Base-by-base conservation (phyloP, 1,140 invertebrate species). In the Delia radicum region DNA sequence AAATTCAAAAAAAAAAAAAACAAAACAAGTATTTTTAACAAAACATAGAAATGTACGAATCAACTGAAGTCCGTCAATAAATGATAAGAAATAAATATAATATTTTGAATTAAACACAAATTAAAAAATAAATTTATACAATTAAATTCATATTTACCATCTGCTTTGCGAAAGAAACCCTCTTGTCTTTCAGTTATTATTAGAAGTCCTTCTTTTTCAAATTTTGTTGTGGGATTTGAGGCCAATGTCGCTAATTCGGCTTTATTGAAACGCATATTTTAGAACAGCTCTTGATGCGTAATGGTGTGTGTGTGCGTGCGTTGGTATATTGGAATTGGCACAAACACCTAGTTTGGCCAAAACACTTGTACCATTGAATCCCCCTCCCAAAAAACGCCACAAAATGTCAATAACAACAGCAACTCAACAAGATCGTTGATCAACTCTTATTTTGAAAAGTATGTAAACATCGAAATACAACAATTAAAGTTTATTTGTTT, bases 201-300 rank as follows among this genome's bases (percentile, higher is more conserved):
- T 69, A 98, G 88, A 78, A 95, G 90, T 21, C 96, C 96, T 90
- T 98, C 96, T 82, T 95, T 95, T 84, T 97, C 95, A 88, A 96
- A 97, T 86, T 94, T 95, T 80, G 94, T 92, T 13, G 93, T 92
- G 27, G 94, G 93, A 86, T 96, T 94, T 7, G 92, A 92, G 63
- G 95, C 95, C 83, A 98, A 86, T 73, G 93, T 91, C 77, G 92
- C 88, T 78, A 98, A 86, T 87, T 97, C 96, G 86, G 94, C 92
- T 84, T 93, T 95, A 87, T 98, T 98, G 85, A 95, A 97, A 83
- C 95, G 89, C 95, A 98, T 97, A 82, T 88, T 90, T 81, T 62
- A 21, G 65, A 24, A 31, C 29, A n/a, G n/a, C n/a, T n/a, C n/a
- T n/a, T n/a, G n/a, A n/a, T n/a, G n/a, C n/a, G n/a, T n/a, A n/a